phyloP scores from a whole-genome alignment of 92 coral and sea anemone species.

The Epizoanthus illoricatus region DNA sequence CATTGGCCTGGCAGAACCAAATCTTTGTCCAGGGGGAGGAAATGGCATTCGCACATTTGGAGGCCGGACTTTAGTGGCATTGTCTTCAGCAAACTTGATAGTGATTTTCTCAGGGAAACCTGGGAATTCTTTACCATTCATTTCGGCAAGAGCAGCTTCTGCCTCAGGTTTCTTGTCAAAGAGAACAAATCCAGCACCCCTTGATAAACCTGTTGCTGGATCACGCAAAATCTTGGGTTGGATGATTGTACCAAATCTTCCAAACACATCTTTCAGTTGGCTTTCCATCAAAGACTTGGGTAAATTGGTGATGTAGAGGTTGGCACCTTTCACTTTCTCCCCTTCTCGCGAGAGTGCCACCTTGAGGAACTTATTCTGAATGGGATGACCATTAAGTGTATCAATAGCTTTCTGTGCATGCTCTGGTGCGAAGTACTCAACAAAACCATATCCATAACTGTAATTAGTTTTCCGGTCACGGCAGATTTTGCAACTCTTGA shows the following conservation, averaged over 20 bases:
- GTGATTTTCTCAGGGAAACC: slow-evolving; percentile 58
- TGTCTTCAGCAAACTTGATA: slow-evolving; percentile 84
- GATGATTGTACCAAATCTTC: slow-evolving; percentile 60
- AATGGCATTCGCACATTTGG: slow-evolving; percentile 35
- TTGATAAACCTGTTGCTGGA: slow-evolving; percentile 63
- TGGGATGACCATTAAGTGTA: slow-evolving; percentile 58
- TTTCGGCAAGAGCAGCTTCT: slow-evolving; percentile 65
- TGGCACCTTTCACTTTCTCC: slow-evolving; percentile 73
- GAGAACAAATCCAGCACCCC: slow-evolving; percentile 78
- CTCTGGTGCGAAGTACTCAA: slow-evolving; percentile 83
- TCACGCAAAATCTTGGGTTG: slow-evolving; percentile 72
- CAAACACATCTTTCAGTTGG: slow-evolving; percentile 58
- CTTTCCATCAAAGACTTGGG: slow-evolving; percentile 59
- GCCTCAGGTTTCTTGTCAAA: slow-evolving; percentile 71
- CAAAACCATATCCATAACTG: slow-evolving; percentile 88
- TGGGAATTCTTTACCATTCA: slow-evolving; percentile 58
- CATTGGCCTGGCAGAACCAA: slow-evolving; percentile 71
- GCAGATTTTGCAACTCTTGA: slow-evolving; percentile 78
- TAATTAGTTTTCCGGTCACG: slow-evolving; percentile 75
- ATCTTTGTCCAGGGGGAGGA: slow-evolving; percentile 31
- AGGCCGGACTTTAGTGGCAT: slow-evolving; percentile 63
- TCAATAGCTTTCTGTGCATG: slow-evolving; percentile 80
- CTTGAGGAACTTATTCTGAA: slow-evolving; percentile 69
- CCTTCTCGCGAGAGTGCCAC: slow-evolving; percentile 84
- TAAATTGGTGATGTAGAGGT: slow-evolving; percentile 72